Evolutionary conservation across 2,113 vertebrate genomes (phyloP).

Genomic region (Formicarius rufipectus): DNA sequence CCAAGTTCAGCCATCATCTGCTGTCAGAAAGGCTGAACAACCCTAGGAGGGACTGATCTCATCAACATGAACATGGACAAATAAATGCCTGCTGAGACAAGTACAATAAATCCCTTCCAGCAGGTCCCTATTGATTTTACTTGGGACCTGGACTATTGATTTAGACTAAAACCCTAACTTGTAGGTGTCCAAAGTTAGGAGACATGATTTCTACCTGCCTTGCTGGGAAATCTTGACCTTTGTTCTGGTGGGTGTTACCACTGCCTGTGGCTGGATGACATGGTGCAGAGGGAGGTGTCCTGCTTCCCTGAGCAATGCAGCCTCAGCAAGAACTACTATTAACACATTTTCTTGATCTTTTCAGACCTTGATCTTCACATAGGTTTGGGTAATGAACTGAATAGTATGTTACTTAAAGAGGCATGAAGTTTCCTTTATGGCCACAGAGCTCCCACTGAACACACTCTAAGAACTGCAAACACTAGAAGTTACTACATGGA

Average conservation of each 20-base stretch:
- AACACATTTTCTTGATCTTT: background rate
- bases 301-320: background rate
- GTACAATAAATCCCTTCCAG: background rate
- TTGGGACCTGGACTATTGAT: background rate
- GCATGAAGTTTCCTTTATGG: background rate
- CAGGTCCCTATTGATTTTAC: background rate
- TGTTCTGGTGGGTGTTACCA: background rate
- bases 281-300: background rate
- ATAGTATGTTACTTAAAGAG: background rate
- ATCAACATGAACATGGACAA: accelerated
- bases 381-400: background rate
- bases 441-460: background rate
- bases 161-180: background rate
- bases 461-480: background rate
- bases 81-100: background rate
- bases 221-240: background rate
- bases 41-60: background rate
- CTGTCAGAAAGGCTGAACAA: background rate
- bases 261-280: background rate
- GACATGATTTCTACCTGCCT: background rate
- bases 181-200: background rate
- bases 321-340: background rate
- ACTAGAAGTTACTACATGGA: background rate
- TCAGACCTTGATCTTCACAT: background rate
- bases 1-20: background rate